phyloP scores from a whole-genome alignment of 2,888 invertebrate species.

The Helobdella robusta region DNA sequence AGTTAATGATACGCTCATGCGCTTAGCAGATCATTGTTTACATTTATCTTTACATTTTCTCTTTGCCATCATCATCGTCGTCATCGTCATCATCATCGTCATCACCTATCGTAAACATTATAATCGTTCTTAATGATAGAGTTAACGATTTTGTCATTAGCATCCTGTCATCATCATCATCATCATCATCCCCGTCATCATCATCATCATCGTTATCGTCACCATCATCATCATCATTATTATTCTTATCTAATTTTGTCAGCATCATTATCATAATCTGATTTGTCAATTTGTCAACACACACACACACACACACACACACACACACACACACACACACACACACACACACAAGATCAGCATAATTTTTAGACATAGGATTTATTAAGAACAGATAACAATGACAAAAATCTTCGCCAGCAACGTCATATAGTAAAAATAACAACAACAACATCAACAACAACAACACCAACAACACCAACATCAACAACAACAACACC shows the following conservation, averaged over 20 bases:
- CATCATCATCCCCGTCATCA: constrained; percentile 9
- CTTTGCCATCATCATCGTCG: background rate
- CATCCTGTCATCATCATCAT: constrained; percentile 13
- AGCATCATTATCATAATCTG: too few relatives aligned
- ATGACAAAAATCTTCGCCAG: background rate
- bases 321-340: constrained; percentile 6
- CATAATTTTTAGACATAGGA: background rate
- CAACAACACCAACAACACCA: too few relatives aligned
- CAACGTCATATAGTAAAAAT: background rate
- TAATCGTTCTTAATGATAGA: background rate
- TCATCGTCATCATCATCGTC: constrained; percentile 5
- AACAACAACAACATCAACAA: background rate
- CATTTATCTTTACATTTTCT: too few relatives aligned
- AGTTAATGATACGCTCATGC: too few relatives aligned
- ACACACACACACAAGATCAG: background rate
- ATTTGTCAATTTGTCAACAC: too few relatives aligned
- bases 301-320: background rate
- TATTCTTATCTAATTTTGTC: too few relatives aligned
- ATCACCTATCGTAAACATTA: too few relatives aligned
- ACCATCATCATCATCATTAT: background rate
- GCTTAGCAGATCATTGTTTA: too few relatives aligned
- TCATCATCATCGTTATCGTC: constrained; percentile 10
- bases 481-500: too few relatives aligned
- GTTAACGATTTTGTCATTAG: background rate
- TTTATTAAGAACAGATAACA: background rate